Percentiles rank a stretch among this genome's conserved stretches.
These are phyloP conservation scores for Tupaia tana DNA, from an alignment of 2,113 vertebrate species.

Conservation along the genomic window DNA sequence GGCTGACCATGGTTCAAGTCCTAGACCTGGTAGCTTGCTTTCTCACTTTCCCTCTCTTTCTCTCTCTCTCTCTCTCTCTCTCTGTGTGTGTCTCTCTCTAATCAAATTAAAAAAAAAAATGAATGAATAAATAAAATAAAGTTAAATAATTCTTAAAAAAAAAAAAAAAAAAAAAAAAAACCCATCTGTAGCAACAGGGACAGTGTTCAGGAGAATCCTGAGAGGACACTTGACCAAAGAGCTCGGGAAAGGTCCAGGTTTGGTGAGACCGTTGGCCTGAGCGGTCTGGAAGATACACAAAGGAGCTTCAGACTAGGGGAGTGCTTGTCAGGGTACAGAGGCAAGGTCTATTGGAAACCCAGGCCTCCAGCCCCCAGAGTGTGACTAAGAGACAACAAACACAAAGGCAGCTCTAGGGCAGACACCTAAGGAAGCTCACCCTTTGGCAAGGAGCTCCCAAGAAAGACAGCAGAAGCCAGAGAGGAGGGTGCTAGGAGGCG, in stretches of 20 bases:
- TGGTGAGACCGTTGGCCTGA: background rate
- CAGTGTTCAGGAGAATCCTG: background rate
- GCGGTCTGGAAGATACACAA: rapidly evolving
- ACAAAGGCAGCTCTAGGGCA: background rate
- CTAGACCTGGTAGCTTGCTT: no score
- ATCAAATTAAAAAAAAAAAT: no score
- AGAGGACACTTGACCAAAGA: background rate
- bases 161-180: no score
- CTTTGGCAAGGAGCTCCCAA: background rate
- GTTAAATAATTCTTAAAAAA: no score
- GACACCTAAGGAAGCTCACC: background rate
- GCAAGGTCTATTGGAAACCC: background rate
- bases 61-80: no score
- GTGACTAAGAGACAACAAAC: no score
- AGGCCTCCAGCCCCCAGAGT: background rate
- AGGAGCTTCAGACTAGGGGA: background rate
- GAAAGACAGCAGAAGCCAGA: background rate
- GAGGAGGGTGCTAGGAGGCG: background rate
- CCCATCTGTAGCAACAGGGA: no score
- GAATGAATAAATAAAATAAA: no score
- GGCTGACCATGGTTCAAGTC: no score
- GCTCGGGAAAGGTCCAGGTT: background rate
- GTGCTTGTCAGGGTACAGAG: background rate
- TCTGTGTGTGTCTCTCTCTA: no score
- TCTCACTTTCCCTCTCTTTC: no score